Base-by-base conservation (phyloP, 2,797 vertebrate species). In the Myotis pilosus region DNA sequence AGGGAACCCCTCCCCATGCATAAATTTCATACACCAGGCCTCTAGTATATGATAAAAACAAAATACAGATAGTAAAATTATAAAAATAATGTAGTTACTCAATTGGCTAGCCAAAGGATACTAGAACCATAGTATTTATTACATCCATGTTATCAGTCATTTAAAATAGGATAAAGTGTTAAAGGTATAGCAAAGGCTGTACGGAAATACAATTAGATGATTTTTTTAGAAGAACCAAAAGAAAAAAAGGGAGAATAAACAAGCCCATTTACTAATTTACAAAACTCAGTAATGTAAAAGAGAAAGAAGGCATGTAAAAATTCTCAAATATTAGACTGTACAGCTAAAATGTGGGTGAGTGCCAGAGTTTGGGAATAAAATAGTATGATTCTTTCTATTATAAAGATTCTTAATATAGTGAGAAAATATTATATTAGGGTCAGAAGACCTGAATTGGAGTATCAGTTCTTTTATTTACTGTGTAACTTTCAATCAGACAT, bases 401-500 rank as follows among this genome's bases (percentile, higher is more conserved):
- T 25, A 92, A 75, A 28, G 5, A 12, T 10, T 47, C 9, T 80
- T 86, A 19, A 62, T 36, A 60, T 12, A 85, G 16, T 41, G 11
- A 16, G 51, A 91, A 81, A 92, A 72, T 69, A 64, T 47, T 82
- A 64, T 69, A 66, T 15, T 75, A 15, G 38, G 89, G 23, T 83
- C 12, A 62, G 64, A 85, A 85, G 1, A 76, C 30, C 23, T 82
- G 44, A 82, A 87, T 30, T 87, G 13, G 17, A 81, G 11, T 68
- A n/a, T 3, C 15, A 79, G 11, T 83, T 90, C 17, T 80, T 69
- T 33, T 92, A 33, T 15, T 72, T 49, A 89, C 68, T 80, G 13
- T 78, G 6, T 80, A 20, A 89, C n/a, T 95, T 96, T 95, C 19
- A 74, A 16, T 74, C 47, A 76, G 62, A 92, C 3, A 85, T 10